A percentile compares a stretch with the other conserved stretches of the same genome.
These are phyloP conservation scores for Ceyx erithaca DNA, from an alignment of 2,797 vertebrate species.

Conservation along the genomic window DNA sequence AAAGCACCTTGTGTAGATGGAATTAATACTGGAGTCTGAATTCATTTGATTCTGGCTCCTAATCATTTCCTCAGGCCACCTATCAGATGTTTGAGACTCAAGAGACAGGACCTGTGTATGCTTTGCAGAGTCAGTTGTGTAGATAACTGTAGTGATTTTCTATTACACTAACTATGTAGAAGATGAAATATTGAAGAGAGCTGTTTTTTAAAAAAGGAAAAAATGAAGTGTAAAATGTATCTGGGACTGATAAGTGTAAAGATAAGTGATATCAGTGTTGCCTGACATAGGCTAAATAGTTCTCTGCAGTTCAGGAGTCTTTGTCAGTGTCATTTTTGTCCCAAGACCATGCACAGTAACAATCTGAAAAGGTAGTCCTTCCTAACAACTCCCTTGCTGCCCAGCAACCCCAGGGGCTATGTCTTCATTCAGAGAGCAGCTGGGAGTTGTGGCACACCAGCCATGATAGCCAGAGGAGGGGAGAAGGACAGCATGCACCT, in stretches of 20 bases:
- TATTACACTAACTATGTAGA: neutral
- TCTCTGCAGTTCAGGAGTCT: neutral
- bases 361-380: neutral
- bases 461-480: neutral
- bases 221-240: neutral
- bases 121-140: slow-evolving; percentile 8
- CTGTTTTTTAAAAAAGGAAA: neutral
- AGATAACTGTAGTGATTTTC: slow-evolving; percentile 10
- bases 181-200: neutral
- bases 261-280: neutral
- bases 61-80: neutral
- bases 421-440: neutral
- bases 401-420: neutral
- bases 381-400: neutral
- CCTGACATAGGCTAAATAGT: neutral
- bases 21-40: neutral
- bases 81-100: neutral
- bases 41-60: neutral
- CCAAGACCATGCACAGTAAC: neutral
- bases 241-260: neutral
- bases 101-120: neutral
- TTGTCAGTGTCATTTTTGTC: slow-evolving; percentile 5
- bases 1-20: neutral
- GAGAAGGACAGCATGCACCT: neutral
- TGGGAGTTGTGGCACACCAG: neutral